phyloP scores from a whole-genome alignment of 35 echinoderm and acorn worm genomes.

The Apostichopus parvimensis region DNA sequence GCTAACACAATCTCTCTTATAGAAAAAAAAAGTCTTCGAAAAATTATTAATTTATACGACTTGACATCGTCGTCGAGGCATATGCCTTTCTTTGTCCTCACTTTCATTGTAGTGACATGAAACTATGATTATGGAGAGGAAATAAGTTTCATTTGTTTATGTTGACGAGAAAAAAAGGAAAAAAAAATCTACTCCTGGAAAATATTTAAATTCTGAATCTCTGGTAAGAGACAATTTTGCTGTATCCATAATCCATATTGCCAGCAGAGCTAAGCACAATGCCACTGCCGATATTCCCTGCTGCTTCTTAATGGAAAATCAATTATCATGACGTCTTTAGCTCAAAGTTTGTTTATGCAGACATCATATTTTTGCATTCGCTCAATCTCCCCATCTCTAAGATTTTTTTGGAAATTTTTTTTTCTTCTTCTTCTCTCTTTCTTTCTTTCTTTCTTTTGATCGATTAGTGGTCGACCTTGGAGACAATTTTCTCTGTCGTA shows the following conservation, averaged over 20 bases:
- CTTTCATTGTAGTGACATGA: too few relatives aligned
- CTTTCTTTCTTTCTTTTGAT: not conserved
- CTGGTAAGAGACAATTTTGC: not conserved
- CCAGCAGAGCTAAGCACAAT: not conserved
- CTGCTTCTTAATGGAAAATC: constrained; percentile 38
- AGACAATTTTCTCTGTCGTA: constrained; percentile 11
- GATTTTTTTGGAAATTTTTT: not conserved
- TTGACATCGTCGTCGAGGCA: too few relatives aligned
- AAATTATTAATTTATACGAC: too few relatives aligned
- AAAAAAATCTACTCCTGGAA: not conserved
- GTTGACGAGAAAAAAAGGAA: not conserved
- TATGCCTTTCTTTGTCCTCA: too few relatives aligned
- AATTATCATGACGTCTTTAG: constrained; percentile 37
- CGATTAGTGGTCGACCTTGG: constrained; percentile 25
- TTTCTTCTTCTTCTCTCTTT: not conserved
- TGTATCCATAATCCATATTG: not conserved
- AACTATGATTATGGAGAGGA: not conserved
- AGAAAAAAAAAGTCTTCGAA: too few relatives aligned
- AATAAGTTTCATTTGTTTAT: not conserved
- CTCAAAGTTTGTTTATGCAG: constrained; percentile 35
- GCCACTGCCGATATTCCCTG: not conserved
- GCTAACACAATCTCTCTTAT: too few relatives aligned
- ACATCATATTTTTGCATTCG: constrained; percentile 22
- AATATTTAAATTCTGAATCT: not conserved
- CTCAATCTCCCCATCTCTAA: constrained; percentile 24